These are phyloP conservation scores for Phyllotreta cruciferae DNA, from an alignment of 2,888 invertebrate genomes.

Conservation along the genomic window DNA sequence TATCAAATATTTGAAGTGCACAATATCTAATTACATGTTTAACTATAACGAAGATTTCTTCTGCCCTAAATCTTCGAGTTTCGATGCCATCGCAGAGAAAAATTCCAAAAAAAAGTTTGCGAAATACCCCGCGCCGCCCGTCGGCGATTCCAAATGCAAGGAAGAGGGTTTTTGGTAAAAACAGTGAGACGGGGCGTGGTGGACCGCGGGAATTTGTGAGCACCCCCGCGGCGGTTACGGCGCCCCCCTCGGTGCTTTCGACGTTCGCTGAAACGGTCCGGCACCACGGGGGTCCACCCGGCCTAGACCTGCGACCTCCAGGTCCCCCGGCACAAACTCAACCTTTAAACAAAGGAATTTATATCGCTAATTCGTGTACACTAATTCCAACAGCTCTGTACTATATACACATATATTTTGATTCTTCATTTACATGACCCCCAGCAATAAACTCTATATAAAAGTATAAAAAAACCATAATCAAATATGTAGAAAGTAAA, in stretches of 20 bases:
- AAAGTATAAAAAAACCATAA: too few relatives aligned
- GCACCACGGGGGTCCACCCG: slow-evolving; percentile 45
- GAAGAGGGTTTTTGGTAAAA: slow-evolving; percentile 22
- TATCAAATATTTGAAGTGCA: too few relatives aligned
- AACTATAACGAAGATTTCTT: too few relatives aligned
- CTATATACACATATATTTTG: too few relatives aligned
- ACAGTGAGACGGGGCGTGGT: slow-evolving; percentile 52
- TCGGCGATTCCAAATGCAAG: background rate
- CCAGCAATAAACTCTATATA: too few relatives aligned
- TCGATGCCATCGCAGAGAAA: slow-evolving; percentile 3
- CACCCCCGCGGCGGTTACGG: slow-evolving; percentile 55
- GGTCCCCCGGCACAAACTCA: background rate
- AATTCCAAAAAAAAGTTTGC: background rate
- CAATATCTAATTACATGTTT: too few relatives aligned
- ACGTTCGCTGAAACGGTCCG: slow-evolving; percentile 55
- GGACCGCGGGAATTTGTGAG: slow-evolving; percentile 47
- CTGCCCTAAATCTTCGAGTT: too few relatives aligned
- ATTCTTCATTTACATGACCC: too few relatives aligned
- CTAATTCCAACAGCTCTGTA: too few relatives aligned
- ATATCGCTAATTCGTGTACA: too few relatives aligned
- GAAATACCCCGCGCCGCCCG: background rate
- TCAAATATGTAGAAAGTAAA: too few relatives aligned
- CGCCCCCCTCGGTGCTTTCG: slow-evolving; percentile 53
- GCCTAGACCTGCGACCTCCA: slow-evolving; percentile 39
- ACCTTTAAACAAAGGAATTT: too few relatives aligned